Percentiles rank a stretch among this genome's conserved stretches.
Conservation (phyloP, 2,797 vertebrate genomes). For the Propithecus deckenii region DNA sequence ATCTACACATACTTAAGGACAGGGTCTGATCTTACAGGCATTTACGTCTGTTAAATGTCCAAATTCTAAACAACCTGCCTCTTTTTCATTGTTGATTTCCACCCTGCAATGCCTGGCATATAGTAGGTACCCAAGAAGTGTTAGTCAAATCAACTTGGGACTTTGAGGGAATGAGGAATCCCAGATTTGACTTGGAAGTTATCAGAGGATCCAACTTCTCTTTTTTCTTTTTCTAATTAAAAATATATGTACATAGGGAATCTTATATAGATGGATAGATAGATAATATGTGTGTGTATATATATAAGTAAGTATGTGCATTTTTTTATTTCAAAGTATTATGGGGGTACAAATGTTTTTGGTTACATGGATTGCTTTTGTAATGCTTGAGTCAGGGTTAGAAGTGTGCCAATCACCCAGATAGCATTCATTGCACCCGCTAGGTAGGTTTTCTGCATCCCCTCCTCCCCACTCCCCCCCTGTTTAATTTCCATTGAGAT, state of each 20-base stretch:
- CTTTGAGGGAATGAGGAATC: background rate
- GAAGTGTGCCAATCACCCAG: too few species aligned
- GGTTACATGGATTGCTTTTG: too few species aligned
- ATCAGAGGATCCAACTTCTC: background rate
- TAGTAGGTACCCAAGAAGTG: background rate
- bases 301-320: background rate
- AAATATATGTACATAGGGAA: background rate
- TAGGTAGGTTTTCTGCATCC: too few species aligned
- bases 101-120: background rate
- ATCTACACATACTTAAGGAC: background rate
- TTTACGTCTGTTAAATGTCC: background rate
- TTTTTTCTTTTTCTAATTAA: background rate
- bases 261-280: background rate
- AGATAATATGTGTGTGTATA: too few species aligned
- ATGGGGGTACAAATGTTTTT: too few species aligned
- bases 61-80: background rate
- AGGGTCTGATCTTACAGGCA: background rate
- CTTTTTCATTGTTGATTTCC: background rate
- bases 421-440: too few species aligned
- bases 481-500: too few species aligned
- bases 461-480: too few species aligned
- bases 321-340: too few species aligned
- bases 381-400: too few species aligned
- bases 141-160: background rate
- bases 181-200: background rate